Percentiles rank a stretch among this genome's conserved stretches.
Conservation (phyloP, 2,888 invertebrate genomes). For the Amphipoea oculea region DNA sequence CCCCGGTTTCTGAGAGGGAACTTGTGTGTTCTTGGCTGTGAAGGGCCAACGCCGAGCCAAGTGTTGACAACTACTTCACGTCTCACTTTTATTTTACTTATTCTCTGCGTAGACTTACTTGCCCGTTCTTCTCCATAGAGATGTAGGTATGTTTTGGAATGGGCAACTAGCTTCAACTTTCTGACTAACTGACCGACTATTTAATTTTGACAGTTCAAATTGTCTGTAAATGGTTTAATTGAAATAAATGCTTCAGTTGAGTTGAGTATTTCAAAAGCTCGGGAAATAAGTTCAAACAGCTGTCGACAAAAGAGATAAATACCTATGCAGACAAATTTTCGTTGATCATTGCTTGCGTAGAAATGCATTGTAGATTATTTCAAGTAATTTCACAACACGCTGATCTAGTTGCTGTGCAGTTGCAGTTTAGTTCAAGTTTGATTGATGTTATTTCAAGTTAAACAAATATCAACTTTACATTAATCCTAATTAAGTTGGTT, state of each 20-base stretch:
- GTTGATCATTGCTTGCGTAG: not conserved
- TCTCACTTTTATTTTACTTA: constrained; percentile 15
- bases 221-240: too few species aligned
- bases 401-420: not conserved
- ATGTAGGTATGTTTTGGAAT: too few species aligned
- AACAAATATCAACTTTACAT: too few species aligned
- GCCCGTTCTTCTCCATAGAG: too few species aligned
- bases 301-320: not conserved
- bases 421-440: not conserved
- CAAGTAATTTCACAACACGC: not conserved
- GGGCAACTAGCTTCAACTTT: too few species aligned
- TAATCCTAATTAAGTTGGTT: too few species aligned
- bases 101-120: not conserved
- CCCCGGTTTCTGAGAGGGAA: constrained; percentile 22
- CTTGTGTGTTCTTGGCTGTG: constrained; percentile 26
- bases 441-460: not conserved
- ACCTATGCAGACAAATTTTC: not conserved
- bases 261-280: not conserved
- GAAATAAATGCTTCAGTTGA: too few species aligned
- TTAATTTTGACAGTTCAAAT: too few species aligned
- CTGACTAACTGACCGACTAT: too few species aligned
- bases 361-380: not conserved
- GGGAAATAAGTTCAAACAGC: not conserved
- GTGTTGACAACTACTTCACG: constrained; percentile 14
- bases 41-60: constrained; percentile 15